Evolutionary conservation across 2,888 invertebrate genomes (phyloP).

Genomic region (Chelonus formosanus): DNA sequence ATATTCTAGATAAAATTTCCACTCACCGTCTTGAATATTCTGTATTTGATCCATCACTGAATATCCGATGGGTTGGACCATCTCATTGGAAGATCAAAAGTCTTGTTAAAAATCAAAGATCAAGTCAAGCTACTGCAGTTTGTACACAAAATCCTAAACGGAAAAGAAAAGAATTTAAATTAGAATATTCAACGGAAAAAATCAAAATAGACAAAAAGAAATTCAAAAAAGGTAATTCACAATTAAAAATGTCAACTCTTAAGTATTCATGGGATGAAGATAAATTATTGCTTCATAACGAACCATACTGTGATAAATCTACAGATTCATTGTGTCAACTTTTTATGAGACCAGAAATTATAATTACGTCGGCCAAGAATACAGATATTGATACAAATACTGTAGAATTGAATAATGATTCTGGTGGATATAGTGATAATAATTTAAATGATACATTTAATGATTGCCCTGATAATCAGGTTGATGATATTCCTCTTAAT

Average conservation of each 20-base stretch:
- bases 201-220: constrained; percentile 16
- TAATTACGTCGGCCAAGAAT: constrained; percentile 30
- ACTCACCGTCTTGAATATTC: constrained; percentile 52
- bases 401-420: constrained; percentile 53
- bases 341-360: constrained; percentile 35
- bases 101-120: constrained; percentile 56
- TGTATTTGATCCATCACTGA: constrained; percentile 45
- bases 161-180: constrained; percentile 26
- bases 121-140: constrained; percentile 32
- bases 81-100: constrained; percentile 81
- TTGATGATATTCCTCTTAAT: constrained; percentile 40
- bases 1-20: constrained; percentile 36
- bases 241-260: constrained; percentile 42
- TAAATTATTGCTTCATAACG: constrained; percentile 45
- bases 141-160: constrained; percentile 39
- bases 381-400: constrained; percentile 17
- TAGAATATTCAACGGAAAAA: constrained; percentile 32
- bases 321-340: constrained; percentile 34
- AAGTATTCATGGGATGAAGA: constrained; percentile 49
- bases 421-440: constrained; percentile 67
- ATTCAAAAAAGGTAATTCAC: constrained; percentile 17
- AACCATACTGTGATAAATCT: constrained; percentile 46
- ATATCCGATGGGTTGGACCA: constrained; percentile 79
- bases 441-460: constrained; percentile 68
- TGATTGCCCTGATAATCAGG: constrained; percentile 65